phyloP scores from a whole-genome alignment of 1,140 invertebrate species.

The Drosophila persimilis region DNA sequence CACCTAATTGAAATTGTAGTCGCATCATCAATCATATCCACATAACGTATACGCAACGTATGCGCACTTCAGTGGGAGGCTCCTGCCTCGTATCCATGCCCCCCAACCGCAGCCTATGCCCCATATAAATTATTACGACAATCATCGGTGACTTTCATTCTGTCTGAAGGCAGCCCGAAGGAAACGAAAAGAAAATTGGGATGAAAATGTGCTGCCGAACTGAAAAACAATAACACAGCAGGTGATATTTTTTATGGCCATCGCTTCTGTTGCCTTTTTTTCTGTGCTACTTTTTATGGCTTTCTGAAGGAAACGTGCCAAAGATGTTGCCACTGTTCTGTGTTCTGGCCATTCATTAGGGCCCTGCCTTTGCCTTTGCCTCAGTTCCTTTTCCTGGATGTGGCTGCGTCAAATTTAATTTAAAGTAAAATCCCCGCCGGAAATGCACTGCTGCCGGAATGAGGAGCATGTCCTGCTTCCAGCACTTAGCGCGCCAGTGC shows the following conservation, averaged over 20 bases:
- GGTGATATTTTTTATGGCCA: constrained; percentile 69
- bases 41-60: constrained; percentile 38
- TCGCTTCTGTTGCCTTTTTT: not conserved
- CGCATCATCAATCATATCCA: constrained; percentile 71
- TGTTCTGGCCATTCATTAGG: constrained; percentile 54
- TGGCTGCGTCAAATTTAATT: constrained; percentile 57
- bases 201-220: constrained; percentile 19
- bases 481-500: constrained; percentile 40
- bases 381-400: constrained; percentile 2
- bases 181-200: constrained; percentile 27
- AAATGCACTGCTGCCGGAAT: constrained; percentile 7
- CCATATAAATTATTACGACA: constrained; percentile 75
- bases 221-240: constrained; percentile 75
- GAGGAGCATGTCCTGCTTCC: constrained; percentile 22
- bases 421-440: constrained; percentile 32
- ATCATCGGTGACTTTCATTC: constrained; percentile 78
- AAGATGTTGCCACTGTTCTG: constrained; percentile 38
- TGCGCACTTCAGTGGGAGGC: constrained; percentile 48
- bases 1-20: constrained; percentile 70
- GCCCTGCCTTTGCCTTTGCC: not conserved
- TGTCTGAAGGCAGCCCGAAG: constrained; percentile 17
- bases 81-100: constrained; percentile 57
- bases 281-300: constrained; percentile 36
- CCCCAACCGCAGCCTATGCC: constrained; percentile 13
- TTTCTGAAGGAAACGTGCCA: constrained; percentile 53